phyloP scores from a whole-genome alignment of 2,888 invertebrate species.

The Monoplex corrugatus region DNA sequence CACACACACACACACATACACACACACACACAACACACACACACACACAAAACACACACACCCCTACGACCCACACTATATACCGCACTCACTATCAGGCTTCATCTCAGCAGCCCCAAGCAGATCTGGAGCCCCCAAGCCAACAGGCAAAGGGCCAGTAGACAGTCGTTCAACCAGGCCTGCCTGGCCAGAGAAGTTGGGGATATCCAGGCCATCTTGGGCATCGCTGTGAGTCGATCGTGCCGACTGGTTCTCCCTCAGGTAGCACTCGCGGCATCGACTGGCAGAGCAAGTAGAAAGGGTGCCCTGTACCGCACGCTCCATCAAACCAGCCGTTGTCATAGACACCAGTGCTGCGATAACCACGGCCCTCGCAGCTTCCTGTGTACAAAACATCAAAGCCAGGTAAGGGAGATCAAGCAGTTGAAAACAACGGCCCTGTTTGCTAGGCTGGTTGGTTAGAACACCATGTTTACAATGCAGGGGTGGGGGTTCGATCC shows the following conservation, averaged over 20 bases:
- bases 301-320: constrained; percentile 83
- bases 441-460: too few species aligned
- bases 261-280: constrained; percentile 84
- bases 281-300: constrained; percentile 83
- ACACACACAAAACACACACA: background rate
- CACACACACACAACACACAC: too few species aligned
- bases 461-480: too few species aligned
- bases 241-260: constrained; percentile 56
- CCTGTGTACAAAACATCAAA: constrained; percentile 61
- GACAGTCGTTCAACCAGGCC: constrained; percentile 37
- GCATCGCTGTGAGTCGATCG: constrained; percentile 44
- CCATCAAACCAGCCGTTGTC: constrained; percentile 82
- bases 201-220: constrained; percentile 14
- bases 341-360: constrained; percentile 76
- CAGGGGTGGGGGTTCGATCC: too few species aligned
- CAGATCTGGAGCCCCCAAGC: constrained; percentile 71
- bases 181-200: background rate
- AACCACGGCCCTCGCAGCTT: constrained; percentile 76
- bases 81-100: constrained; percentile 52
- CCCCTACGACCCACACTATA: too few species aligned
- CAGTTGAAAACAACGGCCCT: background rate
- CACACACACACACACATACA: too few species aligned
- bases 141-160: background rate
- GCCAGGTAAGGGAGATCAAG: background rate
- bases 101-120: constrained; percentile 61